Evolutionary conservation across 2,113 vertebrate species (phyloP).

Genomic region (Orthonyx spaldingii): DNA sequence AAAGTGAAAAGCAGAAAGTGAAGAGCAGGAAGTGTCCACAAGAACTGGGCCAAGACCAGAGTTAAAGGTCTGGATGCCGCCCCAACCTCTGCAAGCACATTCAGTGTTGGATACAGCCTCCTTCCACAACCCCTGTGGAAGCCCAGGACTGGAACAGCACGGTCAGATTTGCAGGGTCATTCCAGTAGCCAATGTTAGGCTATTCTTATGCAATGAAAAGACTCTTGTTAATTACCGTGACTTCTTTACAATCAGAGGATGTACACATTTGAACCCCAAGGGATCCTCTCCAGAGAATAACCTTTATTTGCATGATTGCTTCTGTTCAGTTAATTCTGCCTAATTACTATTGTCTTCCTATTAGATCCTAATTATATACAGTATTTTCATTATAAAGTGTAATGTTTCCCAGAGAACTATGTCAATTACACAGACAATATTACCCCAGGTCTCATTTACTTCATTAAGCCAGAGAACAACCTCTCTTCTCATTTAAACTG

Average conservation of each 20-base stretch:
- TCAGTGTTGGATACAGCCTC: not conserved
- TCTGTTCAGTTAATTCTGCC: conserved; percentile 79
- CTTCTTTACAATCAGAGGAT: conserved; percentile 71
- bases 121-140: not conserved
- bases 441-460: conserved; percentile 75
- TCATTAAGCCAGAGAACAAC: conserved; percentile 68
- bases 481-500: conserved; percentile 62
- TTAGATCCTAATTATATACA: conserved; percentile 82
- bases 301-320: conserved; percentile 82
- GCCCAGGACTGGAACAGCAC: not conserved
- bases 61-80: not conserved
- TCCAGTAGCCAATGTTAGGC: not conserved
- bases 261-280: conserved; percentile 69
- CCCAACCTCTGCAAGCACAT: not conserved
- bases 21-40: not conserved
- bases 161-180: conserved; percentile 11
- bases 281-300: conserved; percentile 77
- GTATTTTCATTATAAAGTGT: conserved; percentile 82
- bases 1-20: not conserved
- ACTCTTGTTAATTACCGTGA: conserved; percentile 71
- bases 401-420: conserved; percentile 79
- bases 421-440: conserved; percentile 76
- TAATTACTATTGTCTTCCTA: conserved; percentile 83
- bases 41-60: not conserved
- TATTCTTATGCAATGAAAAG: conserved; percentile 55